Conservation (phyloP, 2,797 vertebrate species). For the Mastacembelus armatus region DNA sequence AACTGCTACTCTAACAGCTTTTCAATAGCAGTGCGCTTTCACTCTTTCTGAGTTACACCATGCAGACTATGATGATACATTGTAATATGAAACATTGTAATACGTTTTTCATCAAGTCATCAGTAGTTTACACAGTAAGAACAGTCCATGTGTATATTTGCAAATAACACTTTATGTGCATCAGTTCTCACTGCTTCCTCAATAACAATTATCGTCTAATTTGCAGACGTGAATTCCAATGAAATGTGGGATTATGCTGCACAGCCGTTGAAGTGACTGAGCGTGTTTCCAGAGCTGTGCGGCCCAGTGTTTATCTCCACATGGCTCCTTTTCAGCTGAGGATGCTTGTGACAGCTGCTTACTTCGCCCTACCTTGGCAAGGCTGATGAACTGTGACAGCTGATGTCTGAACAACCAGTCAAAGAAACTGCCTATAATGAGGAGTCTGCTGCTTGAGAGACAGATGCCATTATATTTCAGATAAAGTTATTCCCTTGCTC, state of each 20-base stretch:
- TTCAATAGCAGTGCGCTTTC: no score
- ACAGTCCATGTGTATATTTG: conserved; percentile 1
- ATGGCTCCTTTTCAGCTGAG: conserved; percentile 61
- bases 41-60: no score
- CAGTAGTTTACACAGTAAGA: no score
- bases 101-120: no score
- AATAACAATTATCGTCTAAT: conserved; percentile 34
- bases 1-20: no score
- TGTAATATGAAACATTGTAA: no score
- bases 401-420: conserved; percentile 82
- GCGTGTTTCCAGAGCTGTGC: conserved; percentile 44
- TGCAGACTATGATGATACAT: no score
- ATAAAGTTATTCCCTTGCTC: conserved; percentile 76
- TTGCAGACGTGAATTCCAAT: conserved; percentile 29
- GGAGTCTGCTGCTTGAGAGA: conserved; percentile 80
- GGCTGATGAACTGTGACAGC: conserved; percentile 83
- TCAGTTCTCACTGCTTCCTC: conserved; percentile 9
- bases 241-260: conserved; percentile 20
- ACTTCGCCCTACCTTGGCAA: conserved; percentile 74
- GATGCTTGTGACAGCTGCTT: conserved; percentile 78
- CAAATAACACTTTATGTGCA: background rate
- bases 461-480: conserved; percentile 81
- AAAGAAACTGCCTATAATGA: conserved; percentile 82
- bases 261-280: conserved; percentile 27
- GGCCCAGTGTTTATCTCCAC: conserved; percentile 66